A percentile compares a stretch with the other conserved stretches of the same genome.
Evolutionary conservation across 2,888 invertebrate genomes (phyloP).

Genomic region (Endomychus coccineus): DNA sequence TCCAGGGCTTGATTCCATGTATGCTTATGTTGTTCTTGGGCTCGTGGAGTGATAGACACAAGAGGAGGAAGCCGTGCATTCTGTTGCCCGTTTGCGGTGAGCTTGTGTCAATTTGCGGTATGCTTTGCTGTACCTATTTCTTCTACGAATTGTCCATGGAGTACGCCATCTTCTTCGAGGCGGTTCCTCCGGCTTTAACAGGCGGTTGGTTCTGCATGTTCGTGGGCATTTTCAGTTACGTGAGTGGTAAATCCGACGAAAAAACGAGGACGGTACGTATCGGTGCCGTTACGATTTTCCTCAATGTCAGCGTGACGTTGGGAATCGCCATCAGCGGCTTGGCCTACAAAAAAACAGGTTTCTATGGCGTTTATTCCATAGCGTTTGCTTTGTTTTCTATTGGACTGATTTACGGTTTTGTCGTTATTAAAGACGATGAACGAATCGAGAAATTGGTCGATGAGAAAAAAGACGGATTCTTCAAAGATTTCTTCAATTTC

Average conservation of each 20-base stretch:
- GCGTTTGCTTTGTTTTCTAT: conserved; percentile 42
- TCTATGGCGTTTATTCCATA: conserved; percentile 49
- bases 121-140: conserved; percentile 48
- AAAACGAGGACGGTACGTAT: conserved; percentile 53
- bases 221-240: conserved; percentile 54
- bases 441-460: background rate
- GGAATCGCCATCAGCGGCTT: conserved; percentile 48
- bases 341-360: conserved; percentile 37
- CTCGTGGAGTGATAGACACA: conserved; percentile 55
- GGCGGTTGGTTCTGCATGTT: conserved; percentile 52
- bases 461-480: conserved; percentile 20
- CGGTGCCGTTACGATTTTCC: conserved; percentile 50
- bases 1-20: conserved; percentile 50
- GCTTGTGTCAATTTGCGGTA: conserved; percentile 45
- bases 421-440: conserved; percentile 34
- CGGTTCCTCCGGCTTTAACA: conserved; percentile 48
- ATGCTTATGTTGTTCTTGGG: conserved; percentile 51
- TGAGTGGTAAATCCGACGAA: conserved; percentile 51
- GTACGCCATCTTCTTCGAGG: conserved; percentile 48
- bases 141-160: conserved; percentile 50
- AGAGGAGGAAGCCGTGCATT: conserved; percentile 51
- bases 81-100: conserved; percentile 51
- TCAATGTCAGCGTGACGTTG: conserved; percentile 47
- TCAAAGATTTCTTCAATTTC: conserved; percentile 41
- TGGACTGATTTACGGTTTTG: conserved; percentile 46